Conservation (phyloP, 1,140 invertebrate genomes). For the Drosophila busckii region DNA sequence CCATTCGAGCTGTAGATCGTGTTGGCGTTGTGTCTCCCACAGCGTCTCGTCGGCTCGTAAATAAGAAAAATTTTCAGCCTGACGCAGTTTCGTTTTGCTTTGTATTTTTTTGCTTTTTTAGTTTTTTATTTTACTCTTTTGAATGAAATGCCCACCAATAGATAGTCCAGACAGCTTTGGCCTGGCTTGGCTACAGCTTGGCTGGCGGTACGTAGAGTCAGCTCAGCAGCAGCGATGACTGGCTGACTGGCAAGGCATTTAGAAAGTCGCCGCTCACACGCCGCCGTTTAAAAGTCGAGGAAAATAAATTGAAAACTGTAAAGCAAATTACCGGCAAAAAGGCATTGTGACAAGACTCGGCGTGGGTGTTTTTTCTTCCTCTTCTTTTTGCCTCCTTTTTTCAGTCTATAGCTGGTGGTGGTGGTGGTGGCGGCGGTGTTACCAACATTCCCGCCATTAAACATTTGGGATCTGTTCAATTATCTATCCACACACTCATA, state of each 20-base stretch:
- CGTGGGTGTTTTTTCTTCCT: conserved; percentile 45
- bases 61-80: conserved; percentile 24
- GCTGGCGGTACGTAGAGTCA: too few species aligned
- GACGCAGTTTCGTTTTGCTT: conserved; percentile 18
- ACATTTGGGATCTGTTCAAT: conserved; percentile 1
- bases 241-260: conserved; percentile 59
- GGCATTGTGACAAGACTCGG: conserved; percentile 72
- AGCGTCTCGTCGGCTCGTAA: conserved; percentile 43
- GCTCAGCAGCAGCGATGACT: too few species aligned
- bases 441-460: background rate
- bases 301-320: conserved; percentile 77
- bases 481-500: conserved; percentile 5
- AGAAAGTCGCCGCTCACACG: conserved; percentile 61
- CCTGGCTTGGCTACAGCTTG: conserved; percentile 4
- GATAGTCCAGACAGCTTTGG: conserved; percentile 47
- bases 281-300: conserved; percentile 40
- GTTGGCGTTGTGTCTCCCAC: conserved; percentile 37
- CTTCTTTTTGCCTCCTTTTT: background rate
- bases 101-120: background rate
- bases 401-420: too few species aligned
- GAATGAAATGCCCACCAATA: conserved; percentile 58
- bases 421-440: too few species aligned
- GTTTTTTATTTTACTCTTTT: conserved; percentile 8
- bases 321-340: conserved; percentile 74
- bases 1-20: conserved; percentile 1